A percentile compares a stretch with the other conserved stretches of the same genome.
phyloP scores from a whole-genome alignment of 2,888 invertebrate genomes.

The Aporophyla nigra region DNA sequence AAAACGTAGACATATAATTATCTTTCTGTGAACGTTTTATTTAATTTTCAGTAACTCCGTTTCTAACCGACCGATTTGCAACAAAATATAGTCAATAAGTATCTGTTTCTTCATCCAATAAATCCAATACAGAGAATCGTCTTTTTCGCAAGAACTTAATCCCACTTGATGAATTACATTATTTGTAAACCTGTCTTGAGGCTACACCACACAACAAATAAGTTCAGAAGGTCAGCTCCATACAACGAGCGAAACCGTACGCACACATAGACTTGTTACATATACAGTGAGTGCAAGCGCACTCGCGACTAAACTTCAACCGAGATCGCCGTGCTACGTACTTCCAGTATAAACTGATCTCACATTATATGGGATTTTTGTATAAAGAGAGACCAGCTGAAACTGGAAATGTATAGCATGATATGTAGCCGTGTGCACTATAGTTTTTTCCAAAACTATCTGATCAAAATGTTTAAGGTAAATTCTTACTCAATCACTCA shows the following conservation, averaged over 20 bases:
- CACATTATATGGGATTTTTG: too few species aligned
- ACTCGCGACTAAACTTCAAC: not conserved
- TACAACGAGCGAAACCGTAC: not conserved
- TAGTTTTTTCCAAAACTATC: not conserved
- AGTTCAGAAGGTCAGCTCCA: not conserved
- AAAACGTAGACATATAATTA: not conserved
- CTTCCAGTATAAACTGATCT: too few species aligned
- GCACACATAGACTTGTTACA: not conserved
- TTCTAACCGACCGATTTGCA: not conserved
- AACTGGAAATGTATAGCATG: too few species aligned
- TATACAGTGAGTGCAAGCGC: not conserved
- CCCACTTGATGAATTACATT: constrained; percentile 56
- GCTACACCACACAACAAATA: not conserved
- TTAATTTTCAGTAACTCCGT: not conserved
- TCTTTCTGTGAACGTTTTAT: not conserved
- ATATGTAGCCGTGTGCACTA: too few species aligned
- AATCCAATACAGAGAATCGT: constrained; percentile 26
- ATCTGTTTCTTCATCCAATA: constrained; percentile 28
- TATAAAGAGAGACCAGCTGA: too few species aligned
- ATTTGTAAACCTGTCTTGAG: constrained; percentile 39
- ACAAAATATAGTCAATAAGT: not conserved
- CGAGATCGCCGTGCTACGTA: not conserved
- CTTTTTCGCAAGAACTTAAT: constrained; percentile 44
- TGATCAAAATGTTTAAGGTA: not conserved
- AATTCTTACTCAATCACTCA: not conserved